Percentiles rank a stretch among this genome's conserved stretches.
These are phyloP conservation scores for Herpetotheres cachinnans DNA, from an alignment of 2,113 vertebrate species.

Conservation along the genomic window DNA sequence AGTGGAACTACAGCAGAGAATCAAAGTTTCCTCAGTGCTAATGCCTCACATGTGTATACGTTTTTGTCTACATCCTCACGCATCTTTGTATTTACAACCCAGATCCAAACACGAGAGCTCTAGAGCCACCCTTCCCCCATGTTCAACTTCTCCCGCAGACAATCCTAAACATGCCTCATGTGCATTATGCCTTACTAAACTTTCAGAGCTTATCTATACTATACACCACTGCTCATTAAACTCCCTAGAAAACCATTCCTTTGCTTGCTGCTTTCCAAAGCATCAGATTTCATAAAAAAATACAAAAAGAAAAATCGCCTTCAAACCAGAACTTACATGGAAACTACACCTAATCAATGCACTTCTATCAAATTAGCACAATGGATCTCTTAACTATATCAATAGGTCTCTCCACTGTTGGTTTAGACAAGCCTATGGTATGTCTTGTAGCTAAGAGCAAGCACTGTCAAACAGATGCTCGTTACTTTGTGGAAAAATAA, in stretches of 20 bases:
- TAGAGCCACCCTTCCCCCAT: neutral
- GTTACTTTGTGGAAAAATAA: fast-evolving
- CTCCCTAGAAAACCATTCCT: neutral
- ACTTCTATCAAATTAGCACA: neutral
- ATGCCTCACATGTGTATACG: neutral
- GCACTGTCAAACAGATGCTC: neutral
- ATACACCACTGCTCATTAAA: neutral
- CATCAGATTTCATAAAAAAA: neutral
- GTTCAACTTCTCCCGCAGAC: fast-evolving
- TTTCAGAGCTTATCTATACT: neutral
- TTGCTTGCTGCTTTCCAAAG: neutral
- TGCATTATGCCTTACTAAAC: neutral
- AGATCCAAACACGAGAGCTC: neutral
- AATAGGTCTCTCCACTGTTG: fast-evolving
- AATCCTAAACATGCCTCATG: fast-evolving
- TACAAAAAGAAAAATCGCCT: fast-evolving
- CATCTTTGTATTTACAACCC: neutral
- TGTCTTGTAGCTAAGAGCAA: fast-evolving
- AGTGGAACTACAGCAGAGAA: neutral
- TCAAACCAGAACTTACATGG: neutral
- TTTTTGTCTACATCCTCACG: fast-evolving
- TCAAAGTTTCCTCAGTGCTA: neutral
- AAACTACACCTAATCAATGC: fast-evolving
- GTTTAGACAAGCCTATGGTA: fast-evolving
- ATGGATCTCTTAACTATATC: fast-evolving